These are phyloP conservation scores for Lethrus apterus DNA, from an alignment of 1,140 invertebrate genomes.

Conservation along the genomic window DNA sequence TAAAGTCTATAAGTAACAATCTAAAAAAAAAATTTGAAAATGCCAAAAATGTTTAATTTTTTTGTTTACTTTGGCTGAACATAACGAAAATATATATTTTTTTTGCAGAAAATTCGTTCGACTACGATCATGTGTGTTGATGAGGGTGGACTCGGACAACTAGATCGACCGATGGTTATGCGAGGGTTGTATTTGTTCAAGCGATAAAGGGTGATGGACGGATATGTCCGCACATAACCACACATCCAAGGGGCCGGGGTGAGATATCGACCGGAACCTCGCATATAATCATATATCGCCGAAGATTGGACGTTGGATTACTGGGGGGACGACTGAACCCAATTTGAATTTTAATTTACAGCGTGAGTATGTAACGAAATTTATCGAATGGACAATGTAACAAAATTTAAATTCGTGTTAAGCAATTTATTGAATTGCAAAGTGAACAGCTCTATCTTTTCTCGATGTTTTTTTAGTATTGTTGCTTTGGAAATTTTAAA, in stretches of 20 bases:
- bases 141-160: constrained; percentile 24
- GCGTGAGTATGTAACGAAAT: constrained; percentile 35
- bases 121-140: constrained; percentile 8
- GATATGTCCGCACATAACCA: constrained; percentile 43
- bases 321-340: constrained; percentile 21
- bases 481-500: no score
- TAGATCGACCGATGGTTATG: constrained; percentile 32
- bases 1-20: no score
- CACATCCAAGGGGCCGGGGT: constrained; percentile 31
- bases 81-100: no score
- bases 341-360: constrained; percentile 43
- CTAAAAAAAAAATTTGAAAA: neutral
- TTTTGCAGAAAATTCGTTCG: no score
- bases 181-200: constrained; percentile 40
- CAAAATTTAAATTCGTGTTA: neutral
- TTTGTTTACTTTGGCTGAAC: no score
- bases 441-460: no score
- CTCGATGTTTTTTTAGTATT: no score
- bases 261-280: constrained; percentile 37
- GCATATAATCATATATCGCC: constrained; percentile 38
- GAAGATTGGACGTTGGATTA: constrained; percentile 37
- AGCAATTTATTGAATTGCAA: neutral
- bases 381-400: constrained; percentile 23
- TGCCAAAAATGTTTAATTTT: neutral
- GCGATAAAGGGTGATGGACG: constrained; percentile 42